Evolutionary conservation across 2,888 invertebrate species (phyloP).

Genomic region (Leptinotarsa juncta): DNA sequence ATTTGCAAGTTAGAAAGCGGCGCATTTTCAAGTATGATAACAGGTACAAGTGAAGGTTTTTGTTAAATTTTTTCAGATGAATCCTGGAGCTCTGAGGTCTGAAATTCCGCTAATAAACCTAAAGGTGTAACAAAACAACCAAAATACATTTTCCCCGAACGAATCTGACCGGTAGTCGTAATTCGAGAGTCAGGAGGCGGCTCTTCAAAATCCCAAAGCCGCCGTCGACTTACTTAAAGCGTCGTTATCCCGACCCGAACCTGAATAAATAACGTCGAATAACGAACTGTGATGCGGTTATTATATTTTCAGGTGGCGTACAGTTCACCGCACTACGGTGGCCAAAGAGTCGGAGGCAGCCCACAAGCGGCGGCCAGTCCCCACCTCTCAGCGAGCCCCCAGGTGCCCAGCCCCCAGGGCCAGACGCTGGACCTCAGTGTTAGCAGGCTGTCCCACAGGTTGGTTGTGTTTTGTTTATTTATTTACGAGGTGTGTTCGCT

Average conservation of each 20-base stretch:
- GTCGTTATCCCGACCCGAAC: slow-evolving; percentile 44
- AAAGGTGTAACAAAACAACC: too few species aligned
- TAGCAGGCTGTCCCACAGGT: slow-evolving; percentile 88
- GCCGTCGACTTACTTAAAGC: slow-evolving; percentile 49
- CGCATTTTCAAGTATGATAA: too few species aligned
- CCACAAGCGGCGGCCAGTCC: slow-evolving; percentile 90
- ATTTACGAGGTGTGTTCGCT: slow-evolving; percentile 18
- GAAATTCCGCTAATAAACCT: too few species aligned
- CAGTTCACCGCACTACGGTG: slow-evolving; percentile 81
- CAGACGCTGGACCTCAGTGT: slow-evolving; percentile 91
- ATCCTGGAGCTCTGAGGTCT: too few species aligned
- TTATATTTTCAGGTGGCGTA: slow-evolving; percentile 74
- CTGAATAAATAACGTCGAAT: slow-evolving; percentile 53
- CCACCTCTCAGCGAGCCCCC: slow-evolving; percentile 85
- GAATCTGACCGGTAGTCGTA: not conserved
- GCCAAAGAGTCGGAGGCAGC: slow-evolving; percentile 79
- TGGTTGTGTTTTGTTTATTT: slow-evolving; percentile 35
- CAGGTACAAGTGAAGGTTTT: too few species aligned
- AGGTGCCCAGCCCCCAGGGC: slow-evolving; percentile 92
- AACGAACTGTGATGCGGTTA: slow-evolving; percentile 56
- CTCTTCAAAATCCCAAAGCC: slow-evolving; percentile 5
- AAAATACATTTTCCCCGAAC: not conserved
- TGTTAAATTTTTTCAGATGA: too few species aligned
- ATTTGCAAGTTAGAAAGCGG: too few species aligned
- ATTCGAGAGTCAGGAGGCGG: not conserved